Evolutionary conservation across 2,113 vertebrate species (phyloP), one percentile per base, ranked within the genome.

Genomic region (Sorex araneus): DNA sequence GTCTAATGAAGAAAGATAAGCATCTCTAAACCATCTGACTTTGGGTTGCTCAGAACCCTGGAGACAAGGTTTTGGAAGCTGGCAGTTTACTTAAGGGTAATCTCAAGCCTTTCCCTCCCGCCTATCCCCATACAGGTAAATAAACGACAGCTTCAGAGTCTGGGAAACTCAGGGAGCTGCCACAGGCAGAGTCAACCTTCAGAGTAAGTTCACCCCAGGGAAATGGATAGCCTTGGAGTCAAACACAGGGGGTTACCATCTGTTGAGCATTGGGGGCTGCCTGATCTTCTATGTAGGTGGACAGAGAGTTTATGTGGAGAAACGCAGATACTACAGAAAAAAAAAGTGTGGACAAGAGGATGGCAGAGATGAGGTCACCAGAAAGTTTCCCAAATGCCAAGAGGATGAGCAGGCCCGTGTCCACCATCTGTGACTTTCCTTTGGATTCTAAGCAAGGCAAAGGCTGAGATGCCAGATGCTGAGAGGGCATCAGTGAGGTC

Each of bases 281-380:
- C 12, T 25, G 32, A 15, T 27, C 40, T n/a, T 36, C 50, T 32
- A 3, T 6, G 21, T 2, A 10, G 40, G 43, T 1, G 7, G 23
- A 74, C 57, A 90, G 83, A 90, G 83, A 3, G 11, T 54, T 89
- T 70, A 19, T 27, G 82, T 11, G 40, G 57, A 82, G 74, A 87
- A 74, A 75, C 2, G 11, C 28, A 82, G 74, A 90, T 54, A 70
- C 16, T 23, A 3, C 18, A 32, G 57, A 43, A 1, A 0, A 43
- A 1, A 0, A 78, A 78, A 60, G 2, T 21, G n/a, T 43, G 84
- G 8, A 1, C 15, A 5, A 7, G 34, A 18, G 70, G 32, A 18
- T 34, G 19, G n/a, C 12, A 13, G 54, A 36, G 19, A 83, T 1
- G 16, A 86, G 50, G 32, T 0, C 10, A 30, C 3, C 1, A 23